These are phyloP conservation scores for Eilema caniola DNA, from an alignment of 2,888 invertebrate genomes.

Conservation along the genomic window DNA sequence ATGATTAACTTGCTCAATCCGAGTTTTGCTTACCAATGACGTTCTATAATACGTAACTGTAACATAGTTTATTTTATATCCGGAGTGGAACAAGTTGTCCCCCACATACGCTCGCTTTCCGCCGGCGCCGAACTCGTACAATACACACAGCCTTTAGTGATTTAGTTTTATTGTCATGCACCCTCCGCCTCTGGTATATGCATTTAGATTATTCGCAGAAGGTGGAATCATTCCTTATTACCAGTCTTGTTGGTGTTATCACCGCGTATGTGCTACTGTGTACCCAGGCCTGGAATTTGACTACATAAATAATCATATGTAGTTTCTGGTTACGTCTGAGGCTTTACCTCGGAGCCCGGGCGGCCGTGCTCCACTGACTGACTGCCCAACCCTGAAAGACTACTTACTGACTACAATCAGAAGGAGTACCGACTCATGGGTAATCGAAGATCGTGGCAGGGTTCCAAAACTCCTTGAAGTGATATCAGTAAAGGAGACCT, in stretches of 20 bases:
- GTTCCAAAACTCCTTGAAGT: no score
- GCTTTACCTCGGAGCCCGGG: neutral
- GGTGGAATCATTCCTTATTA: slow-evolving; percentile 57
- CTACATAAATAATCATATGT: no score
- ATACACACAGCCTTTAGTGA: slow-evolving; percentile 79
- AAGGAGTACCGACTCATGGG: no score
- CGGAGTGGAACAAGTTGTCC: slow-evolving; percentile 77
- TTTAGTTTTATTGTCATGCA: slow-evolving; percentile 86
- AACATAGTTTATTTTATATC: slow-evolving; percentile 80
- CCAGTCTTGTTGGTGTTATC: slow-evolving; percentile 12
- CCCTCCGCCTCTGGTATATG: slow-evolving; percentile 70
- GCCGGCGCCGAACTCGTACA: slow-evolving; percentile 84
- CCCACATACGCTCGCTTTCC: slow-evolving; percentile 82
- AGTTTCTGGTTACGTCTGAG: neutral
- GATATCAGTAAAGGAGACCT: neutral
- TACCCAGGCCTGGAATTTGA: neutral
- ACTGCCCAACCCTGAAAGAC: neutral
- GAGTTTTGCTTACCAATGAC: slow-evolving; percentile 53
- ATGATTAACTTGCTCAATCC: slow-evolving; percentile 43
- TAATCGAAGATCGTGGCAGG: no score
- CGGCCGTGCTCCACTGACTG: no score
- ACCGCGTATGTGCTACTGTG: neutral
- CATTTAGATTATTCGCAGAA: slow-evolving; percentile 70
- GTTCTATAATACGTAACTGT: slow-evolving; percentile 52
- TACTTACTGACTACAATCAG: no score